Evolutionary conservation across 2,113 vertebrate species (phyloP).

Genomic region (Ginglymostoma cirratum): DNA sequence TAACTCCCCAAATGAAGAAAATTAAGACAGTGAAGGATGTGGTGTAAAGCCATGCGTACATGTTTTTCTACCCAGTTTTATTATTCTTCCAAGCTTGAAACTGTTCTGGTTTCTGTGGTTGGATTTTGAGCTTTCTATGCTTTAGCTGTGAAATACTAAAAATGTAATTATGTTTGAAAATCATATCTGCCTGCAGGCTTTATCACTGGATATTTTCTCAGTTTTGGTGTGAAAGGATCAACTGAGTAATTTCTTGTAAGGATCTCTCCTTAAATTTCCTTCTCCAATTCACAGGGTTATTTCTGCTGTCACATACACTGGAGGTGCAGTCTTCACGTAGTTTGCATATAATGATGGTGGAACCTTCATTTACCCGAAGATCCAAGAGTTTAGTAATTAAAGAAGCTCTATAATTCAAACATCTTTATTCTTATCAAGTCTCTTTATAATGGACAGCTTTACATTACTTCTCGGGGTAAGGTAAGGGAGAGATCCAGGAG

Average conservation of each 20-base stretch:
- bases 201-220: neutral
- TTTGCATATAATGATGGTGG: neutral
- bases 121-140: neutral
- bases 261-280: neutral
- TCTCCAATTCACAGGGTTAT: neutral
- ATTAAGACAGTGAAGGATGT: neutral
- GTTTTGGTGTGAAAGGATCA: neutral
- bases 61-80: neutral
- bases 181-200: neutral
- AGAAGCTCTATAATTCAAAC: neutral
- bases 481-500: too few species aligned
- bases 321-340: neutral
- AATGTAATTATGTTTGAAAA: conserved; percentile 2
- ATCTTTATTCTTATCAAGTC: neutral
- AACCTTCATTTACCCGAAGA: neutral
- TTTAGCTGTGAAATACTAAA: neutral
- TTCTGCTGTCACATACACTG: neutral
- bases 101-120: neutral
- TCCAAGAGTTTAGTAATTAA: neutral
- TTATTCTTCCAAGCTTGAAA: neutral
- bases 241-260: neutral
- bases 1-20: neutral
- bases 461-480: neutral
- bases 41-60: neutral
- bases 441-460: neutral